Conservation (phyloP, 1,140 invertebrate genomes). For the Bombus impatiens region DNA sequence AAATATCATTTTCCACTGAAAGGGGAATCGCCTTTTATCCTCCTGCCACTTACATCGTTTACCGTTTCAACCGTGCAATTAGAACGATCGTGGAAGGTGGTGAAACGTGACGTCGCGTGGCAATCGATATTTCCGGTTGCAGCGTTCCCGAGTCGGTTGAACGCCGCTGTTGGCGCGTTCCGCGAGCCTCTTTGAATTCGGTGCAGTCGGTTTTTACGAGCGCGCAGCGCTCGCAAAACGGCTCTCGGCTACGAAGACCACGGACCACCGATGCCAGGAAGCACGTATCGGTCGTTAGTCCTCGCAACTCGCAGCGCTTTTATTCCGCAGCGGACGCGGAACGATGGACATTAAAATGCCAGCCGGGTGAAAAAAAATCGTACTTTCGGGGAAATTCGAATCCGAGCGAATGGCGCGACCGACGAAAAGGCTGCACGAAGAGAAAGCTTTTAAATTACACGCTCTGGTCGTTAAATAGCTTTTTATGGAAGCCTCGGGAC, state of each 20-base stretch:
- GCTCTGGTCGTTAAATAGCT: background rate
- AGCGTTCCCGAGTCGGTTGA: background rate
- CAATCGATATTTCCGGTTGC: background rate
- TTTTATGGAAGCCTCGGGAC: background rate
- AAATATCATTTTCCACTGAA: too few relatives aligned
- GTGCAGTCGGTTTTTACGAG: background rate
- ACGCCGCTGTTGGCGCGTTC: too few relatives aligned
- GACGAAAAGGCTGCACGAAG: background rate
- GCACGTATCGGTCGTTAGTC: conserved; percentile 45
- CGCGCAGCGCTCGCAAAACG: conserved; percentile 19
- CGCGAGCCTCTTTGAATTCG: background rate
- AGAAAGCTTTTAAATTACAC: background rate
- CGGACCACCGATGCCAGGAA: background rate
- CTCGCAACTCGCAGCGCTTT: conserved; percentile 1
- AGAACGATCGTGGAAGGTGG: background rate
- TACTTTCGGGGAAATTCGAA: background rate
- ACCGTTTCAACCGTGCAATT: background rate
- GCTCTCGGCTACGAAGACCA: background rate
- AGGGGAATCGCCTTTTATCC: background rate
- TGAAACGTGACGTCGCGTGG: background rate
- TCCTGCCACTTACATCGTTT: background rate
- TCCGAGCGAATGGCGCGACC: background rate
- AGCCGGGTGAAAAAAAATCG: background rate
- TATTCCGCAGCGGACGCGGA: background rate
- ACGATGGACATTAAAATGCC: conserved; percentile 23